Conservation (phyloP, 2,888 invertebrate genomes). For the Sphinx pinastri region DNA sequence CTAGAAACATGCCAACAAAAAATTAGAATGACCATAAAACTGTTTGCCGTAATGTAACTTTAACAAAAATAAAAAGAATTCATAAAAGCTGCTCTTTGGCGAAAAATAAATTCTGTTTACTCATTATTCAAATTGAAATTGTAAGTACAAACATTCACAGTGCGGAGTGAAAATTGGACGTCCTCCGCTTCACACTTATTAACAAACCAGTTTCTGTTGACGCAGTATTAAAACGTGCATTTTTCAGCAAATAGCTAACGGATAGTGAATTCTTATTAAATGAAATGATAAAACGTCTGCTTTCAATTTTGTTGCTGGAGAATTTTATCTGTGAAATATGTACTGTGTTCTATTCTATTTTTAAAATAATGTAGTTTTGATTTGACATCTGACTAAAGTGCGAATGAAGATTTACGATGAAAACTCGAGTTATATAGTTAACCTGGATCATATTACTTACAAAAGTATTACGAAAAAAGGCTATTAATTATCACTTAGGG, state of each 20-base stretch:
- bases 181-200: slow-evolving; percentile 20
- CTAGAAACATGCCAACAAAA: no score
- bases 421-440: no score
- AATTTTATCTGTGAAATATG: not conserved
- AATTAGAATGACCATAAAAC: not conserved
- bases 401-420: not conserved
- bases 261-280: slow-evolving; percentile 24
- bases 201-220: slow-evolving; percentile 14
- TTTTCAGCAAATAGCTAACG: slow-evolving; percentile 20
- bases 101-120: slow-evolving; percentile 14
- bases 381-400: not conserved
- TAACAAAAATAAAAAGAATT: not conserved
- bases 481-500: no score
- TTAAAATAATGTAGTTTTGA: not conserved
- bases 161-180: slow-evolving; percentile 15
- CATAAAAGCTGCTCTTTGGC: slow-evolving; percentile 4
- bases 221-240: slow-evolving; percentile 18
- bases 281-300: not conserved
- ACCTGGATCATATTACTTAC: no score
- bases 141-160: slow-evolving; percentile 19
- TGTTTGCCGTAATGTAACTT: not conserved
- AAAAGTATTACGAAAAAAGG: no score
- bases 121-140: slow-evolving; percentile 21
- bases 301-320: slow-evolving; percentile 10
- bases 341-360: not conserved